A percentile compares a stretch with the other conserved stretches of the same genome.
Conservation (phyloP, 2,888 invertebrate species). For the Orthosia incerta region DNA sequence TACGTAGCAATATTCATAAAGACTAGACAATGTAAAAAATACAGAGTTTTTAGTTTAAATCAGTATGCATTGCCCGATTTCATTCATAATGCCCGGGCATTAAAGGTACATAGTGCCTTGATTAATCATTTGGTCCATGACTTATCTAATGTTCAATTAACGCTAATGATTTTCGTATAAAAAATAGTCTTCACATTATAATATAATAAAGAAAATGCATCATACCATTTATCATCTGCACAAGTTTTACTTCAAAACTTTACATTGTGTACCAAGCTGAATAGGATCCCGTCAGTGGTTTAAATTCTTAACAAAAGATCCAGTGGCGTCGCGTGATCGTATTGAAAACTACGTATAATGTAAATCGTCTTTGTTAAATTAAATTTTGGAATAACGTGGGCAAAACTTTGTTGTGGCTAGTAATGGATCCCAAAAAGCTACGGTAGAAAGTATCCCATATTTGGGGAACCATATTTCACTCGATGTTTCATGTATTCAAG, state of each 20-base stretch:
- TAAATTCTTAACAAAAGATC: conserved; percentile 56
- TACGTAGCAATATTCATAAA: too few relatives aligned
- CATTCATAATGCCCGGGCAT: too few relatives aligned
- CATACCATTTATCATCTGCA: conserved; percentile 11
- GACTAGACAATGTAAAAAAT: too few relatives aligned
- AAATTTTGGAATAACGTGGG: conserved; percentile 4
- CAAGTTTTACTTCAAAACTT: conserved; percentile 38
- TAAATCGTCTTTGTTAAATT: conserved; percentile 25
- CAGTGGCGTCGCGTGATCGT: background rate
- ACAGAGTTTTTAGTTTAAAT: too few relatives aligned
- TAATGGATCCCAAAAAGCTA: background rate
- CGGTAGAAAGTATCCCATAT: background rate
- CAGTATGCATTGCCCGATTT: too few relatives aligned
- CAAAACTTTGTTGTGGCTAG: background rate
- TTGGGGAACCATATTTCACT: background rate
- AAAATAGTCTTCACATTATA: background rate
- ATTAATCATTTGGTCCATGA: too few relatives aligned
- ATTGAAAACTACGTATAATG: conserved; percentile 38
- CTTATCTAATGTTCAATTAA: background rate
- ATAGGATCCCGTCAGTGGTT: conserved; percentile 36
- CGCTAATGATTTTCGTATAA: background rate
- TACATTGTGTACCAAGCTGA: conserved; percentile 41
- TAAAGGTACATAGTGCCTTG: too few relatives aligned
- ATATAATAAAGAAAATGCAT: conserved; percentile 17
- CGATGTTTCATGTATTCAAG: background rate